Base-by-base conservation (phyloP, 2,888 invertebrate genomes). In the Dicycla oo region DNA sequence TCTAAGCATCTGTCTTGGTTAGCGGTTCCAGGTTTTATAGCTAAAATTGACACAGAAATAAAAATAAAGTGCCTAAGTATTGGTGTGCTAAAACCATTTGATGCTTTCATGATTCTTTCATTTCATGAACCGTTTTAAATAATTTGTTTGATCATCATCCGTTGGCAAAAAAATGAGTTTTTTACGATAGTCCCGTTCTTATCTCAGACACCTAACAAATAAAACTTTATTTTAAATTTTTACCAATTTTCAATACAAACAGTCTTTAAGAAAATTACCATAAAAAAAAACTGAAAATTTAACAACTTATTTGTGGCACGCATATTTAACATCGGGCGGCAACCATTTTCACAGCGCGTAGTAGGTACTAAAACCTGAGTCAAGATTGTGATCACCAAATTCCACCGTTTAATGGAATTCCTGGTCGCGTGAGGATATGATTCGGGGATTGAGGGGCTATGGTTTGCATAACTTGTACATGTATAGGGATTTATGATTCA, bases 341-440 rank as follows among this genome's bases (percentile, higher is more conserved):
- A 73, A 81, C 64, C 65, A 82, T 80, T 80, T 81, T 78, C 75
- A 82, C 58, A 75, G 64, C 68, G 40, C n/a, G 72, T 4, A 34
- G 34, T n/a, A n/a, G n/a, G n/a, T 71, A 68, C 73, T 75, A 53
- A 70, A 78, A 78, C 57, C 53, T 34, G 53, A 26, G 67, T 53
- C 56, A 34, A 86, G 91, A 90, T 91, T 87, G 80, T 68, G 78
- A 91, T 90, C 90, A 82, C 72, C 82, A 75, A 87, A 88, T 87
- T 83, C 74, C 77, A 79, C 81, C 79, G 82, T 77, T 83, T 85
- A 86, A 88, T 87, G 83, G 80, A 82, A 75, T 69, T 80, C 38
- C 53, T 64, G 73, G 58, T 81, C 84, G 80, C 84, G 84, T 81
- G 82, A 80, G 80, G 71, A 69, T 67, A 45, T 75, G 73, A 54